A percentile compares a stretch with the other conserved stretches of the same genome.
Conservation (phyloP, 2,888 invertebrate genomes). For the Heteromyza rotundicornis region DNA sequence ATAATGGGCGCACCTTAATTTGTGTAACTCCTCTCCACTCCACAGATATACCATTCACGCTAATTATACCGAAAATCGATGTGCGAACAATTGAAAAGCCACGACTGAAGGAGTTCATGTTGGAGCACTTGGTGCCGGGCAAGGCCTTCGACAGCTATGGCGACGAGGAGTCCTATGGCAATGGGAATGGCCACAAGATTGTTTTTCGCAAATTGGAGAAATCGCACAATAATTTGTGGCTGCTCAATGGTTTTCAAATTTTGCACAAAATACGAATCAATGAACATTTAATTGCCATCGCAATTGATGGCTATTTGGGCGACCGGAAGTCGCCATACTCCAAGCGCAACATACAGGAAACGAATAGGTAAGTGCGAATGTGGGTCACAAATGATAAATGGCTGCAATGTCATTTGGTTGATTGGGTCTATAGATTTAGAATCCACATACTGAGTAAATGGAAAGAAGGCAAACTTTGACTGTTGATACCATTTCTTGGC, state of each 20-base stretch:
- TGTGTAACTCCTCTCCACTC: too few species aligned
- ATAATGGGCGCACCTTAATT: slow-evolving; percentile 3
- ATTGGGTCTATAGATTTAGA: too few species aligned
- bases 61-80: slow-evolving; percentile 67
- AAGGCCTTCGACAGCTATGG: slow-evolving; percentile 64
- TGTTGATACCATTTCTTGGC: too few species aligned
- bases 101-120: slow-evolving; percentile 66
- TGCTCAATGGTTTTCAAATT: slow-evolving; percentile 60
- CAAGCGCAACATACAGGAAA: slow-evolving; percentile 63
- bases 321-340: slow-evolving; percentile 62
- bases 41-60: slow-evolving; percentile 69
- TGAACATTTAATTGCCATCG: slow-evolving; percentile 60
- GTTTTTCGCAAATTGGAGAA: slow-evolving; percentile 61
- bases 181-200: slow-evolving; percentile 63
- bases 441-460: too few species aligned
- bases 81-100: slow-evolving; percentile 64
- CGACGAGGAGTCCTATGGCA: slow-evolving; percentile 62
- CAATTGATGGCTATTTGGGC: slow-evolving; percentile 62
- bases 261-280: slow-evolving; percentile 58
- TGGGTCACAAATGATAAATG: too few species aligned
- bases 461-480: too few species aligned
- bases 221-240: slow-evolving; percentile 59
- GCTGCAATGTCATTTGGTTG: too few species aligned
- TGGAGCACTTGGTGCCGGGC: slow-evolving; percentile 69
- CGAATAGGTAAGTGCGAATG: slow-evolving; percentile 56